These are phyloP conservation scores for Drosophila nigritarsus DNA, from an alignment of 2,888 invertebrate species.

Conservation along the genomic window DNA sequence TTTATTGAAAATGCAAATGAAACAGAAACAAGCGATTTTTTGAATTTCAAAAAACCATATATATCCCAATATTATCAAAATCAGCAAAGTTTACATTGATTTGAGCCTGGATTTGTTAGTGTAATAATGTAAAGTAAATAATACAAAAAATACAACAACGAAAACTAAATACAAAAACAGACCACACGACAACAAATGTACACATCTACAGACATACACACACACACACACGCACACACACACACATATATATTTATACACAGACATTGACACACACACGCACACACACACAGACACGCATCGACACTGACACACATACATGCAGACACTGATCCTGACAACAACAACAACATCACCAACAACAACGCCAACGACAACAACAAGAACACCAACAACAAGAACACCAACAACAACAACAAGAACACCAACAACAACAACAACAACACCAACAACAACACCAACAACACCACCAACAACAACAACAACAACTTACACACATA, in stretches of 20 bases:
- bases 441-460: accelerated
- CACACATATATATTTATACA: conserved; percentile 8
- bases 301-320: conserved; percentile 3
- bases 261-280: conserved; percentile 2
- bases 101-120: conserved; percentile 85
- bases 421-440: background rate
- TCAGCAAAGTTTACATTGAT: conserved; percentile 70
- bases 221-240: conserved; percentile 19
- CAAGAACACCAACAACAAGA: no score
- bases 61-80: conserved; percentile 51
- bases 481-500: conserved; percentile 36
- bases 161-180: conserved; percentile 26
- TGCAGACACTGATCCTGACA: conserved; percentile 34
- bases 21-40: conserved; percentile 50
- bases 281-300: conserved; percentile 19
- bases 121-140: conserved; percentile 74
- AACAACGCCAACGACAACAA: no score
- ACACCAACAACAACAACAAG: conserved; percentile 26
- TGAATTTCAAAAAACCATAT: conserved; percentile 17
- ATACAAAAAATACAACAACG: conserved; percentile 47
- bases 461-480: background rate
- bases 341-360: background rate
- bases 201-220: conserved; percentile 15
- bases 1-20: conserved; percentile 57
- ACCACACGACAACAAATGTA: conserved; percentile 33